A percentile compares a stretch with the other conserved stretches of the same genome.
phyloP scores from a whole-genome alignment of 2,888 invertebrate genomes.

The Asteroscopus sphinx region DNA sequence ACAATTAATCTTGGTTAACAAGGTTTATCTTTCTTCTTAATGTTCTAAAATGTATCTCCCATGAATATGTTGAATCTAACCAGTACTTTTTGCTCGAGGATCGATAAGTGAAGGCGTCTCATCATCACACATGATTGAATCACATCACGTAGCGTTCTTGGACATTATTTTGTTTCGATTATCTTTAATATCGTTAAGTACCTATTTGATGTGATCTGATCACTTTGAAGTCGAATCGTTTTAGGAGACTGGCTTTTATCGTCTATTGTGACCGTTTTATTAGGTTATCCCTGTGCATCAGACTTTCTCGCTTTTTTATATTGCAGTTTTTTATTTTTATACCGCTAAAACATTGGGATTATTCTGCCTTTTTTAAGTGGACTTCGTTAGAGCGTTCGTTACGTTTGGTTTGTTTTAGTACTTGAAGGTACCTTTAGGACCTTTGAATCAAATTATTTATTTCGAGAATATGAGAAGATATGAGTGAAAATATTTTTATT shows the following conservation, averaged over 20 bases:
- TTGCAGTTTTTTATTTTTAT: conserved; percentile 21
- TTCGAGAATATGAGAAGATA: conserved; percentile 6
- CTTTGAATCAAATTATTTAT: conserved; percentile 6
- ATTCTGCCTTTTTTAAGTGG: conserved; percentile 1
- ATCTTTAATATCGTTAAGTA: background rate
- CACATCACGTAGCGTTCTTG: conserved; percentile 5
- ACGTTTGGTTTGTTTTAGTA: background rate
- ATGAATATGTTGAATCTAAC: background rate
- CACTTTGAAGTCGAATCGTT: conserved; percentile 9
- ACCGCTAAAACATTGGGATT: conserved; percentile 22
- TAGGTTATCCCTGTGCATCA: conserved; percentile 22
- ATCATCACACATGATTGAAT: background rate
- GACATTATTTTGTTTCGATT: conserved; percentile 8
- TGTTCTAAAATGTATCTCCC: conserved; percentile 6
- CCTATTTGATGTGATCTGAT: conserved; percentile 12
- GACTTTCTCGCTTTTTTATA: background rate
- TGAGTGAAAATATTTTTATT: conserved; percentile 21
- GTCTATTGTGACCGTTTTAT: conserved; percentile 21
- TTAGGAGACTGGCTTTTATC: conserved; percentile 17
- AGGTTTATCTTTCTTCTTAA: conserved; percentile 10
- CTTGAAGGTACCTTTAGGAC: background rate
- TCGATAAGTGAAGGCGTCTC: background rate
- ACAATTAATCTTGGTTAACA: conserved; percentile 31
- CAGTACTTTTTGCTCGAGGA: too few relatives aligned
- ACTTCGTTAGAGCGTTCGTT: background rate